These are phyloP conservation scores for Calosoma granatense DNA, from an alignment of 1,140 invertebrate species.

Conservation along the genomic window DNA sequence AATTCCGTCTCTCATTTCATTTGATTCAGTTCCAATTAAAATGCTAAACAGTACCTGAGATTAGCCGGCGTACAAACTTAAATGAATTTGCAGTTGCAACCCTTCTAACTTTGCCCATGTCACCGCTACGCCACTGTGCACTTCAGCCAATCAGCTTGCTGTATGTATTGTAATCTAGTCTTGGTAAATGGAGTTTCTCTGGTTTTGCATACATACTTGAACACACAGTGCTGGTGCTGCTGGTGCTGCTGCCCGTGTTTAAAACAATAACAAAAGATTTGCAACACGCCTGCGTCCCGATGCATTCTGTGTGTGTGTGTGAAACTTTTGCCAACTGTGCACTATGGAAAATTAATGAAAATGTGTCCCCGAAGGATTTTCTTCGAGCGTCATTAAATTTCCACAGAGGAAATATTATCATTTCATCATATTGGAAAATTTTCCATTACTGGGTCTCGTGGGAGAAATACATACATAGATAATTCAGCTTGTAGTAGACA, in stretches of 20 bases:
- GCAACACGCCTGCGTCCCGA: not conserved
- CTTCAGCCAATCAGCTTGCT: not conserved
- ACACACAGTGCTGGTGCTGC: not conserved
- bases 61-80: not conserved
- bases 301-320: not conserved
- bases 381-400: not conserved
- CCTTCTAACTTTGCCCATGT: not conserved
- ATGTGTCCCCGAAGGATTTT: not conserved
- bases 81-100: not conserved
- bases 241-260: not conserved
- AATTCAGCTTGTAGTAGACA: too few species aligned
- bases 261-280: not conserved
- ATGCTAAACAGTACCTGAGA: not conserved
- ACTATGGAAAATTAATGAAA: not conserved
- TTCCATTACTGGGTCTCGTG: too few species aligned
- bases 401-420: not conserved
- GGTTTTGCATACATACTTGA: not conserved
- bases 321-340: not conserved
- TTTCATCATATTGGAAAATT: not conserved
- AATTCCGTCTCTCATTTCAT: too few species aligned
- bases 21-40: not conserved
- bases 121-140: too few species aligned
- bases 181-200: not conserved
- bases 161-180: not conserved
- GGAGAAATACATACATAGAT: too few species aligned